Base-by-base conservation (phyloP, 2,888 invertebrate genomes). In the Drosophila longiperda region DNA sequence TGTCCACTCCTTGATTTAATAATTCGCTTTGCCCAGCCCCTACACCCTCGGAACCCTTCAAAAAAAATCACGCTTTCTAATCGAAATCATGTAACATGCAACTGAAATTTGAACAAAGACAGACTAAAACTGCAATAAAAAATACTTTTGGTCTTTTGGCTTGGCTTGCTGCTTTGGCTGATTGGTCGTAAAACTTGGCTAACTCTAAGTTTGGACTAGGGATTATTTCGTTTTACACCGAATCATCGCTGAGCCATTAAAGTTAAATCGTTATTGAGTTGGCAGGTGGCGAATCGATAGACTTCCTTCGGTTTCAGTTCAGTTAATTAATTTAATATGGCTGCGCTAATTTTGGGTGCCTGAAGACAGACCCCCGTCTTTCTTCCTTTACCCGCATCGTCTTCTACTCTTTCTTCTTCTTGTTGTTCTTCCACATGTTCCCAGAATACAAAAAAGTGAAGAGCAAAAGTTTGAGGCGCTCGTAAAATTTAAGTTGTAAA, bases 321-420 rank as follows among this genome's bases (percentile, higher is more conserved):
- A 88, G 86, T 88, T 91, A 90, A 91, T 91, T 91, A 90, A 90
- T 90, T 90, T 89, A 86, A 82, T 86, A 83, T 79, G 78, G 75
- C 74, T 75, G 82, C 77, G 76, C 80, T 78, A 84, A 88, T 90
- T 86, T 73, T 63, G 70, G 63, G 69, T 8, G 57, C 71, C 83
- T 57, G 33, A 85, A 84, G 86, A 80, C 87, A 67, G 72, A 77
- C 79, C 77, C 77, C 79, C 77, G 84, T 88, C 36, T 36, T 54
- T 17, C 23, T 23, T 26, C 15, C 34, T 23, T 26, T 15, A 33
- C n/a, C 58, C 11, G 6, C 38, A 49, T 55, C 36, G 65, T 34
- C 68, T 64, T 48, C 32, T 48, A 58, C 60, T 53, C 49, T 32
- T 49, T 32, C 57, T 62, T 73, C 49, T 61, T 26, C 26, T 29